Base-by-base conservation (phyloP, 30 jellyfish, hydroid and myxozoan genomes). In the Rhopilema esculentum region DNA sequence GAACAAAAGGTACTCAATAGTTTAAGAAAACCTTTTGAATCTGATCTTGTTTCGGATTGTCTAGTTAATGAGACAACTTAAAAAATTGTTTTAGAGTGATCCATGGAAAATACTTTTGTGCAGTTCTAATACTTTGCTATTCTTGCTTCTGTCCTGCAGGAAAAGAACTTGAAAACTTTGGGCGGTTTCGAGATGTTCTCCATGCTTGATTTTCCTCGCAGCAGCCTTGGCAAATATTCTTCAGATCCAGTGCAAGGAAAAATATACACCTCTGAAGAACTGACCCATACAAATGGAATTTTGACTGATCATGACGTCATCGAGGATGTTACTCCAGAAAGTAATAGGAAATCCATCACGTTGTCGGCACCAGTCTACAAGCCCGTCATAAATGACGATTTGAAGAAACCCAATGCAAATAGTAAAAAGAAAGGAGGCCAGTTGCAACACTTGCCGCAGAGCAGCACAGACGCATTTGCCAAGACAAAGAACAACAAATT, bases 181-280 rank as follows among this genome's bases (percentile, higher is more conserved):
- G 72, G 23, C 22, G 94, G 94, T 23, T 74, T 73, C 63, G 79
- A 85, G 62, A 85, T 85, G 94, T 85, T 85, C 21, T 85, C 94
- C 0, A 85, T 85, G 94, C 75, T 85, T 87, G 94, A 85, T 40
- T 73, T 73, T 64, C 94, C 94, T 4, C 66, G 67, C 27, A 85
- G 66, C 40, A 74, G 71, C 62, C 80, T 85, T 4, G 28, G 76
- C 53, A 50, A 33, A 27, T 85, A 85, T 49, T 72, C 94, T 8
- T 27, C 72, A 66, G 88, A 85, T 65, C 88, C 94, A 7, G 84
- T 57, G 51, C 94, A 85, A 26, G 67, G 94, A 29, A 23, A 72
- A 77, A 30, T 85, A 20, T 74, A 85, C 76, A 72, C 94, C 1
- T 33, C 50, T n/a, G 29, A 85, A 30, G 94, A 85, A 19, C 67